Evolutionary conservation across 2,797 vertebrate genomes (phyloP).

Genomic region (Urocyon cinereoargenteus): DNA sequence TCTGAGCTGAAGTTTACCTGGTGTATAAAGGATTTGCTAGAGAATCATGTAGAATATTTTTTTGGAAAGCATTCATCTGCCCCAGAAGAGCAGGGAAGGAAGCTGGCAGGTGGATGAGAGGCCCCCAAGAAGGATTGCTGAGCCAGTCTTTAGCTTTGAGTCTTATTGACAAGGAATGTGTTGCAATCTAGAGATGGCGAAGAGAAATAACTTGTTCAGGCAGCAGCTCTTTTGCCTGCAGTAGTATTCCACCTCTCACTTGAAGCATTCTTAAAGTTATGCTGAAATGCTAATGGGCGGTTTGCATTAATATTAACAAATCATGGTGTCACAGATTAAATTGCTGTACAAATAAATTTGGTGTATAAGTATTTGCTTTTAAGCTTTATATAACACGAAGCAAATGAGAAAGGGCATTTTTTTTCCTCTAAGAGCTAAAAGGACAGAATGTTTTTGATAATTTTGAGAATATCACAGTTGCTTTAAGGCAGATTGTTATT

Average conservation of each 20-base stretch:
- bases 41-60: neutral
- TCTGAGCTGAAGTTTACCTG: neutral
- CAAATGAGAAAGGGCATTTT: constrained; percentile 31
- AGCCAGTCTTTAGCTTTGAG: neutral
- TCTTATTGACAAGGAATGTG: neutral
- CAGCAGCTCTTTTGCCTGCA: neutral
- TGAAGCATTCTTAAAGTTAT: fast-evolving
- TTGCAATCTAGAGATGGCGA: neutral
- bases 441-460: constrained; percentile 40
- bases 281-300: fast-evolving
- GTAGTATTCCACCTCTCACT: neutral
- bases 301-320: neutral
- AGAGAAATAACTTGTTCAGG: neutral
- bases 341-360: neutral
- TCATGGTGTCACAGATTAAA: neutral
- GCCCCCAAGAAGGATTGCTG: neutral
- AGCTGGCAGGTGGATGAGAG: neutral
- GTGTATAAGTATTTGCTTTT: constrained; percentile 26
- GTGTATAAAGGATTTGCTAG: neutral
- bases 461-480: constrained; percentile 21
- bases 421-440: constrained; percentile 57
- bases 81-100: neutral
- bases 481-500: constrained; percentile 21
- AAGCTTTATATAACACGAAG: constrained; percentile 32
- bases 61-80: neutral